Evolutionary conservation across 2,113 vertebrate genomes (phyloP).

Genomic region (Chloebia gouldiae): DNA sequence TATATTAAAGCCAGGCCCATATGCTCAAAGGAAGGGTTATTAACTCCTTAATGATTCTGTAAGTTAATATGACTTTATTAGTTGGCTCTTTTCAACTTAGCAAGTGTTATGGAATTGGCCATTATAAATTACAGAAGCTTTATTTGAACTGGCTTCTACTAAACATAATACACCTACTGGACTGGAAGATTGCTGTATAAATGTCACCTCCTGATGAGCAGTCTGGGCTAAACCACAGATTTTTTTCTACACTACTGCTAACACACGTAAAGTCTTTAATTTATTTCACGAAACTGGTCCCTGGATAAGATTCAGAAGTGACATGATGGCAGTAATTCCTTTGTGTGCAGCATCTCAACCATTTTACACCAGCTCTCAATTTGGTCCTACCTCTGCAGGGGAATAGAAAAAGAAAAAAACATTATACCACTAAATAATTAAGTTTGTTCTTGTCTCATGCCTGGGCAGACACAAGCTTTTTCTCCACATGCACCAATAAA

Average conservation of each 20-base stretch:
- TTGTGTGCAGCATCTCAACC: background rate
- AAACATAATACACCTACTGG: slow-evolving; percentile 5
- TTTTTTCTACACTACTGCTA: background rate
- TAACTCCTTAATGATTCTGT: slow-evolving; percentile 8
- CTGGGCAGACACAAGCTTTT: background rate
- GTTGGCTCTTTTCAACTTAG: slow-evolving; percentile 16
- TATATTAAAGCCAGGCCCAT: slow-evolving; percentile 46
- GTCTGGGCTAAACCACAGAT: background rate
- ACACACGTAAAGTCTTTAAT: background rate
- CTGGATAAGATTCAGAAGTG: background rate
- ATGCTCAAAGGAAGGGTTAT: background rate
- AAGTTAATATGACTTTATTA: slow-evolving; percentile 35
- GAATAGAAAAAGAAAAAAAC: background rate
- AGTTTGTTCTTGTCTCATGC: background rate
- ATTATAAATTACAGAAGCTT: slow-evolving; percentile 18
- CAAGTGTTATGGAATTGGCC: background rate
- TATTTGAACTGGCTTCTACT: slow-evolving; percentile 39
- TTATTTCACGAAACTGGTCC: background rate
- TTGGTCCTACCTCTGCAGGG: background rate
- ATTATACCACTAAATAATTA: background rate
- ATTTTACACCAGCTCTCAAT: background rate
- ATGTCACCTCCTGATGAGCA: slow-evolving; percentile 14
- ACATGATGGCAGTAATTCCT: background rate
- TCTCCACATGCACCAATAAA: background rate
- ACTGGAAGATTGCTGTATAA: slow-evolving; percentile 5